Evolutionary conservation across 1,140 invertebrate species (phyloP), one percentile per base, ranked within the genome.

Genomic region (Diorhabda carinulata): DNA sequence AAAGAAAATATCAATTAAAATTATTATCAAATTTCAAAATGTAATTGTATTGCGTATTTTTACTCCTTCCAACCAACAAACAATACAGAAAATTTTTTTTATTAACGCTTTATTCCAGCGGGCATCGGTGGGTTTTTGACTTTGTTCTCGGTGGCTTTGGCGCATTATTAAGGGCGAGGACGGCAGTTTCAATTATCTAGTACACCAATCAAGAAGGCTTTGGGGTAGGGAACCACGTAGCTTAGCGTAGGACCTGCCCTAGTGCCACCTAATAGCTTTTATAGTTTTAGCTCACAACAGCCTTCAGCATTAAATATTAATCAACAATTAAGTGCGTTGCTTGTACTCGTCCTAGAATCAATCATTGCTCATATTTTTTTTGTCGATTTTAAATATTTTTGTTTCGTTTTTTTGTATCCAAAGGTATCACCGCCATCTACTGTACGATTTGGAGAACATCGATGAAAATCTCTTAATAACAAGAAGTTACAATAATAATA

Each of bases 111-210:
- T 67, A 57, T 67, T 67, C 43, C 65, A 63, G 77, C 74, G 76
- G 75, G 73, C 72, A 73, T 69, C 76, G 71, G 70, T 76, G 74
- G 77, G 77, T 77, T 77, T 79, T 75, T 78, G 78, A 78, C 77
- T 78, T 74, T 75, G 76, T 77, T 77, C 77, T 76, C 76, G 72
- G 65, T 79, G 76, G 78, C 78, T 78, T 77, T 77, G 77, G 78
- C 61, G 45, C 67, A 58, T 68, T 62, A 61, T 68, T 45, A 77
- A 76, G 76, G 75, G 87, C 83, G 85, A 85, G 79, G 84, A 86
- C 80, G 84, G 85, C 83, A 87, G 64, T 52, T 42, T 61, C 67
- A 47, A 85, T 84, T 87, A 87, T 85, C 84, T 87, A 82, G 87
- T 68, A 70, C 61, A 60, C 64, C 73, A 76, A 70, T 71, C 72